phyloP scores from a whole-genome alignment of 1,140 invertebrate species.

The Megalopta genalis region DNA sequence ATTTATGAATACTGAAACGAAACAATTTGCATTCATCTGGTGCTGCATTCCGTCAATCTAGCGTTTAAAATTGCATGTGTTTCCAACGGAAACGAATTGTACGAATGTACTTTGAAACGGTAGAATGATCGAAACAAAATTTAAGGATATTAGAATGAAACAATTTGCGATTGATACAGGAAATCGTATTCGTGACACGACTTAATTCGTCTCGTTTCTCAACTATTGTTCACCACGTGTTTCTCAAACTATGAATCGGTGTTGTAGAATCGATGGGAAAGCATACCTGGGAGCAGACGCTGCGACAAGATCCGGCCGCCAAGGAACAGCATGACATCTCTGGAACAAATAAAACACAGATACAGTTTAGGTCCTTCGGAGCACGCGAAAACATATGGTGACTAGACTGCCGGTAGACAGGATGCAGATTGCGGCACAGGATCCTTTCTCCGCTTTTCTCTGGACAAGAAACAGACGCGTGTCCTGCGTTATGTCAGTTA shows the following conservation, averaged over 20 bases:
- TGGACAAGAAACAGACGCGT: conserved; percentile 61
- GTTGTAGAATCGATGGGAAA: not conserved
- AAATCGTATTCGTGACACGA: too few species aligned
- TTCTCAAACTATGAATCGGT: not conserved
- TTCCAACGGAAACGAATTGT: too few species aligned
- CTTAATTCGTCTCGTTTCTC: not conserved
- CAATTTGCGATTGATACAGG: too few species aligned
- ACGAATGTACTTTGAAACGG: too few species aligned
- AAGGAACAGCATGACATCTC: conserved; percentile 72
- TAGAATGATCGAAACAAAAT: too few species aligned
- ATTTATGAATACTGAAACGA: too few species aligned
- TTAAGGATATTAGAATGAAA: too few species aligned
- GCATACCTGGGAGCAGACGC: conserved; percentile 71
- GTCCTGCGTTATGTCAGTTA: conserved; percentile 57
- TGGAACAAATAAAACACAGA: conserved; percentile 63
- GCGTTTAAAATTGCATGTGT: too few species aligned
- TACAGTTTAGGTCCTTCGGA: conserved; percentile 11
- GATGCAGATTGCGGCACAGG: conserved; percentile 14
- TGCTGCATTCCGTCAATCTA: too few species aligned
- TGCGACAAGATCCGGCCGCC: conserved; percentile 71
- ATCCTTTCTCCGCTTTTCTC: conserved; percentile 38
- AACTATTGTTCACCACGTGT: not conserved
- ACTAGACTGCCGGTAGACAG: conserved; percentile 6
- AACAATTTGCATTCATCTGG: too few species aligned
- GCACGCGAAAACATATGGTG: conserved; percentile 41